A percentile compares a stretch with the other conserved stretches of the same genome.
Conservation (phyloP, 2,113 vertebrate species). For the Anhinga anhinga region DNA sequence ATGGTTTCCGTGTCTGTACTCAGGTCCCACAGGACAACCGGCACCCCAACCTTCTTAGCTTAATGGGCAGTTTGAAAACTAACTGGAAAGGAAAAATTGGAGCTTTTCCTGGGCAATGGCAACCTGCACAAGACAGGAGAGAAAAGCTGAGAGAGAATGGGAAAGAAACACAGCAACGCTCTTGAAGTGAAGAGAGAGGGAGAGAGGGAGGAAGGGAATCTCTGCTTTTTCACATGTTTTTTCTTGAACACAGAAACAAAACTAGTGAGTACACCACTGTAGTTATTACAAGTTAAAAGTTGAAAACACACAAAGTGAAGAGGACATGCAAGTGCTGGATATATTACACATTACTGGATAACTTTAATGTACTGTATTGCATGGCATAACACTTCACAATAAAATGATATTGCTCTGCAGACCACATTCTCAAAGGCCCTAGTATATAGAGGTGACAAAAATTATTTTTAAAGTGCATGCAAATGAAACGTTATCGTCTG, state of each 20-base stretch:
- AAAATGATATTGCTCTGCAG: neutral
- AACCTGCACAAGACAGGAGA: neutral
- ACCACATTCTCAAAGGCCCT: neutral
- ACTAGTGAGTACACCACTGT: neutral
- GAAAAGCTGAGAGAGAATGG: neutral
- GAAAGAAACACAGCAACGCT: neutral
- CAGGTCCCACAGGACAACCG: neutral
- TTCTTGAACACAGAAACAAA: neutral
- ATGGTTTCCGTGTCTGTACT: neutral
- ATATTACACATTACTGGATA: neutral
- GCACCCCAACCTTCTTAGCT: neutral
- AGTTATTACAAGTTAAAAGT: neutral
- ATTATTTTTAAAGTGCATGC: neutral
- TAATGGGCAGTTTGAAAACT: neutral
- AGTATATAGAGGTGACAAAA: neutral
- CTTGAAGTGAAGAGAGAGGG: fast-evolving
- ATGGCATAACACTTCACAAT: neutral
- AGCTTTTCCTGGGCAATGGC: neutral
- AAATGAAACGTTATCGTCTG: conserved; percentile 31
- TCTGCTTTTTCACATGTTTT: neutral
- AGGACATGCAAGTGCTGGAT: neutral
- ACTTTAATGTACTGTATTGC: neutral
- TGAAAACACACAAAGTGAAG: neutral
- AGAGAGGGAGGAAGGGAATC: neutral
- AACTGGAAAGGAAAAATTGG: neutral